Conservation (phyloP, 30 jellyfish, hydroid and myxozoan species). For the Sanderia malayensis region DNA sequence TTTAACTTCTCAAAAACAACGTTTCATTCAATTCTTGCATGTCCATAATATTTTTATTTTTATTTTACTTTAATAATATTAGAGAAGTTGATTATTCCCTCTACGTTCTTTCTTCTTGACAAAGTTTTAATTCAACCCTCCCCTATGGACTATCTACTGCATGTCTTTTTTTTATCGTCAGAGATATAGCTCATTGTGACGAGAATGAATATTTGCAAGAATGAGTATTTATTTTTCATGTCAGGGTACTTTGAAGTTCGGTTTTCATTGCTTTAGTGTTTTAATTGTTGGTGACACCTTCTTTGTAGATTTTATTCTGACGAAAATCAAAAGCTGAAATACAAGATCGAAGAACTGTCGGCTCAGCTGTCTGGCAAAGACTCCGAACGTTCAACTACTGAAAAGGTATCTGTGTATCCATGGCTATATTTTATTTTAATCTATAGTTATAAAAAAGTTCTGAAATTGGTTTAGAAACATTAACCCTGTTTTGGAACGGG, state of each 20-base stretch:
- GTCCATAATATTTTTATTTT: no score
- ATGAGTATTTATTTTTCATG: background rate
- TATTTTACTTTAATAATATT: no score
- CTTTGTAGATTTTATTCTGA: slow-evolving; percentile 21
- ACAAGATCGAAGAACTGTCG: slow-evolving; percentile 35
- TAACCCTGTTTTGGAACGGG: background rate
- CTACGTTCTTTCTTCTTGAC: no score
- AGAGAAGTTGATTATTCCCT: no score
- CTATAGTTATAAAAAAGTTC: background rate
- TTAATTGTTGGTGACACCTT: background rate
- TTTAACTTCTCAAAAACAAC: no score
- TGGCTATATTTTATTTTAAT: background rate
- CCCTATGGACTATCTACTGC: no score
- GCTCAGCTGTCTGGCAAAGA: slow-evolving; percentile 29
- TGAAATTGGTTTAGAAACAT: background rate
- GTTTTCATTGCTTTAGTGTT: background rate
- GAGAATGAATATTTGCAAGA: no score
- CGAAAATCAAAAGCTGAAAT: slow-evolving; percentile 25
- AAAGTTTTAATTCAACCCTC: no score
- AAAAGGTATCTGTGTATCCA: background rate
- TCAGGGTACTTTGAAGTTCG: background rate
- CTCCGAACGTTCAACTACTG: background rate
- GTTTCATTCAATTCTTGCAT: no score
- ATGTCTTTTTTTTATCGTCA: no score
- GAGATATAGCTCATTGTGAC: no score